Percentiles rank a stretch among this genome's conserved stretches.
Conservation (phyloP, 1,140 invertebrate genomes). For the Oedothorax gibbosus region DNA sequence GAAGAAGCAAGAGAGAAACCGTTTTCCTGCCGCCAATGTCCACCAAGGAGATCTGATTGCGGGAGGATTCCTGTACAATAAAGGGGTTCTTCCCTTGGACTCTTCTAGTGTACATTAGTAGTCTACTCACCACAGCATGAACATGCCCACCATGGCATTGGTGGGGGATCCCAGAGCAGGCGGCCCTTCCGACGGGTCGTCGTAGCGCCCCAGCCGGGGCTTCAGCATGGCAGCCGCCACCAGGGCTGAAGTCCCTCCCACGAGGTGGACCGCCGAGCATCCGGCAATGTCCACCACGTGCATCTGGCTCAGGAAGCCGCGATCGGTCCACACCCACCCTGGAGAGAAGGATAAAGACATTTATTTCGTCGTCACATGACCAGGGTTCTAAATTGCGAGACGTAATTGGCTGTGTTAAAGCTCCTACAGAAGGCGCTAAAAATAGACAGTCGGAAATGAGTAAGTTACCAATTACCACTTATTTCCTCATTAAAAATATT, state of each 20-base stretch:
- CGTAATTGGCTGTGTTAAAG: no score
- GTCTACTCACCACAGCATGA: conserved; percentile 82
- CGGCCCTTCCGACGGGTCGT: conserved; percentile 76
- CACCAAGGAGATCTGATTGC: no score
- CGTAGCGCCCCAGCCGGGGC: conserved; percentile 86
- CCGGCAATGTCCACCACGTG: conserved; percentile 90
- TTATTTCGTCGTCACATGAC: no score
- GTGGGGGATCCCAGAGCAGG: conserved; percentile 87
- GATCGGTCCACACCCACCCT: conserved; percentile 89
- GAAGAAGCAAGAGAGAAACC: no score
- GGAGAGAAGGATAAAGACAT: background rate
- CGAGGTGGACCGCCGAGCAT: conserved; percentile 80
- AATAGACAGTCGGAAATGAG: no score
- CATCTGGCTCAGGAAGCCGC: conserved; percentile 83
- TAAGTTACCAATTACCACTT: no score
- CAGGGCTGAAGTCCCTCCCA: conserved; percentile 82
- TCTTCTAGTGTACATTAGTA: background rate
- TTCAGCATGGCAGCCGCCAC: conserved; percentile 90
- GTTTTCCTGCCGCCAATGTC: no score
- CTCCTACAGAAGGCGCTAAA: no score
- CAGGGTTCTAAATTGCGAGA: no score
- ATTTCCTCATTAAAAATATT: no score
- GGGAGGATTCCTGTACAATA: no score
- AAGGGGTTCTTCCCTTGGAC: no score
- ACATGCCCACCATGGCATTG: conserved; percentile 90